Conservation (phyloP, 1,140 invertebrate species). For the Oryzaephilus surinamensis region DNA sequence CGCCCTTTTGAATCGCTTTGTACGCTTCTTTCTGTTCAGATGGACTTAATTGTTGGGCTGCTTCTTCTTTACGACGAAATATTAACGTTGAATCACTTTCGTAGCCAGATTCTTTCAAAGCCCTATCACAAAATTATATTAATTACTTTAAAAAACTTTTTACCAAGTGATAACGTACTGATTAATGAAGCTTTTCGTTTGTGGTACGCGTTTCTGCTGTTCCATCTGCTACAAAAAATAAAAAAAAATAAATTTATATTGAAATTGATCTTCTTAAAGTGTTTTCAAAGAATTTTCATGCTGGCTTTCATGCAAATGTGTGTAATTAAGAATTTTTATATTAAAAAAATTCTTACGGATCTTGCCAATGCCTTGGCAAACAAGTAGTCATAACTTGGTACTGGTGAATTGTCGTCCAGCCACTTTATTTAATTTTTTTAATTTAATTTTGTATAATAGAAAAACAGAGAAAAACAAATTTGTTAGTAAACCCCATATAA, state of each 20-base stretch:
- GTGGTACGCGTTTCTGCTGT: constrained; percentile 46
- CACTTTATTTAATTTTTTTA: no score
- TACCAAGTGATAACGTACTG: constrained; percentile 44
- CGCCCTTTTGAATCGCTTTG: constrained; percentile 76
- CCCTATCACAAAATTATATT: constrained; percentile 39
- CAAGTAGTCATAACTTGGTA: constrained; percentile 51
- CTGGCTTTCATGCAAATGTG: not conserved
- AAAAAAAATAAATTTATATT: constrained; percentile 13
- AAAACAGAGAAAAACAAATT: not conserved
- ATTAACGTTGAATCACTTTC: constrained; percentile 82
- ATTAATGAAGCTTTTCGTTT: constrained; percentile 57
- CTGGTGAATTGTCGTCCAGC: constrained; percentile 54
- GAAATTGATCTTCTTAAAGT: not conserved
- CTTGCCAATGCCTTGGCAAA: constrained; percentile 49
- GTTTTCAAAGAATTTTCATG: constrained; percentile 1
- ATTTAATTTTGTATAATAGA: no score
- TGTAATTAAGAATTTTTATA: not conserved
- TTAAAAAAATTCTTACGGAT: constrained; percentile 41
- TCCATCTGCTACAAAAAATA: constrained; percentile 49
- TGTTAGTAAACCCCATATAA: no score
- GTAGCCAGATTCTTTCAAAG: constrained; percentile 79
- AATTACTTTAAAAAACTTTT: not conserved
- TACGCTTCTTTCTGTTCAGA: constrained; percentile 72
- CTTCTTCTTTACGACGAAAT: constrained; percentile 59
- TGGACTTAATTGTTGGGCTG: constrained; percentile 57